Evolutionary conservation across 1,140 invertebrate species (phyloP).

Genomic region (Scaptodrosophila lebanonensis): DNA sequence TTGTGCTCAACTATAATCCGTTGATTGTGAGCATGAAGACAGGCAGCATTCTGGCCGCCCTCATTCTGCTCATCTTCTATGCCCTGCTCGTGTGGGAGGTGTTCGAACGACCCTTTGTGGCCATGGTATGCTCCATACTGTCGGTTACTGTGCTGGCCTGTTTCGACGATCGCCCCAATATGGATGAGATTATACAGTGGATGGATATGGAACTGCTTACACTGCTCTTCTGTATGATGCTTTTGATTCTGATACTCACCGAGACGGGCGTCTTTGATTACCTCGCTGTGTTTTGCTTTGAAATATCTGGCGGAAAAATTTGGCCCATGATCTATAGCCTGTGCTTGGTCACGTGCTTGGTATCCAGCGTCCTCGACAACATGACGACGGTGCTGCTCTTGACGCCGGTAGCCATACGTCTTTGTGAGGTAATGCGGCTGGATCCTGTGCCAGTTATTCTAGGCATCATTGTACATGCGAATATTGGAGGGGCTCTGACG

Average conservation of each 20-base stretch:
- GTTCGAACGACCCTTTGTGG: conserved; percentile 85
- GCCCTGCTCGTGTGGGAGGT: conserved; percentile 87
- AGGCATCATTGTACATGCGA: conserved; percentile 86
- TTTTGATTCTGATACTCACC: conserved; percentile 86
- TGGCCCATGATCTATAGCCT: conserved; percentile 86
- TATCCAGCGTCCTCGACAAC: conserved; percentile 88
- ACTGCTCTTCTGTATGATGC: conserved; percentile 92
- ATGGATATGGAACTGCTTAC: conserved; percentile 87
- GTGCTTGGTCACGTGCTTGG: conserved; percentile 83
- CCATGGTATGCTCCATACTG: conserved; percentile 84
- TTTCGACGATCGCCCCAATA: conserved; percentile 83
- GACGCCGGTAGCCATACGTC: conserved; percentile 86
- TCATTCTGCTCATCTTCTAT: conserved; percentile 84
- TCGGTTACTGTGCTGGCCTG: conserved; percentile 83
- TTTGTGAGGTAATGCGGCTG: conserved; percentile 88
- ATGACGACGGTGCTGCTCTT: conserved; percentile 88
- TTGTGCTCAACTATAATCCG: conserved; percentile 78
- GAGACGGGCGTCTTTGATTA: conserved; percentile 91
- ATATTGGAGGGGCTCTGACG: conserved; percentile 88
- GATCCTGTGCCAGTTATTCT: conserved; percentile 86
- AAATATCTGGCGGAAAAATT: conserved; percentile 83
- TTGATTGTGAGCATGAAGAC: conserved; percentile 80
- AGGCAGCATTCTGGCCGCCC: conserved; percentile 82
- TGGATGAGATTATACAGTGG: conserved; percentile 85
- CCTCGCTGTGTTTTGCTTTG: conserved; percentile 84